phyloP scores from a whole-genome alignment of 1,140 invertebrate genomes.

The Coboldia fuscipes region DNA sequence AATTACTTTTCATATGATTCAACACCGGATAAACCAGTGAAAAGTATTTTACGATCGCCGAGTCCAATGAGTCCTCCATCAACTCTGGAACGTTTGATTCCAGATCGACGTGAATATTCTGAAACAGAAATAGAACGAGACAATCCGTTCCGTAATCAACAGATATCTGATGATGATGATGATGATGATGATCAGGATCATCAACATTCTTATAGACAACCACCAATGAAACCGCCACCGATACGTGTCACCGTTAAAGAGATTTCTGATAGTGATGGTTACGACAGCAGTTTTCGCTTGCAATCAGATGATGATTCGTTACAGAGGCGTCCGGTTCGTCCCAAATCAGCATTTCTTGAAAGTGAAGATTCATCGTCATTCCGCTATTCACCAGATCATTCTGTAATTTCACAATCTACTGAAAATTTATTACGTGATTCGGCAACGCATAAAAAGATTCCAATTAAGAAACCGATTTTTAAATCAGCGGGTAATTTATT shows the following conservation, averaged over 20 bases:
- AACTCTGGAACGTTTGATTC: neutral
- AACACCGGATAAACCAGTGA: slow-evolving; percentile 5
- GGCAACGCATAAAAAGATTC: too few relatives aligned
- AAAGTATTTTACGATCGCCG: slow-evolving; percentile 16
- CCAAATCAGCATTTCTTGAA: too few relatives aligned
- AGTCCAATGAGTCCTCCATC: slow-evolving; percentile 7
- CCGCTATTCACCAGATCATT: neutral
- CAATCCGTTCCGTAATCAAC: slow-evolving; percentile 15
- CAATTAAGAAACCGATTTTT: slow-evolving; percentile 4
- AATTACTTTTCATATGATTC: neutral
- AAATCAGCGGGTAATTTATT: slow-evolving; percentile 13
- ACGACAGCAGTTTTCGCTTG: neutral
- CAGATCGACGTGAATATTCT: neutral
- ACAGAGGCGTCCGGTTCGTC: too few relatives aligned
- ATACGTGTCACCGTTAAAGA: neutral
- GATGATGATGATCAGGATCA: slow-evolving; percentile 2
- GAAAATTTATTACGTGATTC: neutral
- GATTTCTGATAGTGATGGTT: neutral
- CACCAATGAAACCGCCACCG: neutral
- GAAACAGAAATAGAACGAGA: slow-evolving; percentile 13
- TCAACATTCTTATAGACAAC: neutral
- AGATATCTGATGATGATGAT: slow-evolving; percentile 3
- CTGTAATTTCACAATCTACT: too few relatives aligned
- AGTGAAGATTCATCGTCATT: too few relatives aligned
- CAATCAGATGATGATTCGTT: neutral